Conservation (phyloP, 2,797 vertebrate species). For the Myiothlypis coronata region DNA sequence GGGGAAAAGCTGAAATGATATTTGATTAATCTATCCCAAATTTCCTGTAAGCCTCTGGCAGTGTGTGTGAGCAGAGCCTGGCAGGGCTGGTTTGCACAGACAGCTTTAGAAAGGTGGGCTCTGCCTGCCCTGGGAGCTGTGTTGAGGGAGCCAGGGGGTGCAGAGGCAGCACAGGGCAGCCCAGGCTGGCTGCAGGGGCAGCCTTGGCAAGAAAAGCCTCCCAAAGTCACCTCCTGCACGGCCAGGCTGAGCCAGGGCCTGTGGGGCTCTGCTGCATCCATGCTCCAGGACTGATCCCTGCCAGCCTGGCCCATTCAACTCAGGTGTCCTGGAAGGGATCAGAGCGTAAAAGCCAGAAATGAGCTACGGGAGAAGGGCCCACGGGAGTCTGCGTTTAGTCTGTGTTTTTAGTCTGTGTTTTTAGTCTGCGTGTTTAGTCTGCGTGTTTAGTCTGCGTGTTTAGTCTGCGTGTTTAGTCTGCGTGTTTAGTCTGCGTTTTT, state of each 20-base stretch:
- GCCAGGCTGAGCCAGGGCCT: neutral
- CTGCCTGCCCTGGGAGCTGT: neutral
- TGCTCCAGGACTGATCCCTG: neutral
- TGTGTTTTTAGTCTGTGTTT: too few species aligned
- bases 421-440: too few species aligned
- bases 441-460: too few species aligned
- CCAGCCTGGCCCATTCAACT: neutral
- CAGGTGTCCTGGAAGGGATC: neutral
- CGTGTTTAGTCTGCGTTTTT: too few species aligned
- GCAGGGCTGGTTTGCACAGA: neutral
- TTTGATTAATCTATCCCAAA: neutral
- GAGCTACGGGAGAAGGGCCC: fast-evolving
- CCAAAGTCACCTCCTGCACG: neutral
- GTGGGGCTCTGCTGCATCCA: neutral
- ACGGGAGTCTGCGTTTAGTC: neutral
- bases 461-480: too few species aligned
- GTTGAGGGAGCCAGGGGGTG: neutral
- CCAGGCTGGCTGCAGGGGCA: neutral
- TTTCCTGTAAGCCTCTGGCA: neutral
- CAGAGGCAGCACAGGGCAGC: neutral
- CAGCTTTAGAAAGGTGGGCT: neutral
- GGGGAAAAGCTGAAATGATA: neutral
- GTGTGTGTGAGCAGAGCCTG: neutral
- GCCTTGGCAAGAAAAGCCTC: neutral
- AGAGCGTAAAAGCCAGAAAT: neutral